Evolutionary conservation across 2,797 vertebrate genomes (phyloP), one percentile per base, ranked within the genome.

Genomic region (Enteromius anoplus): DNA sequence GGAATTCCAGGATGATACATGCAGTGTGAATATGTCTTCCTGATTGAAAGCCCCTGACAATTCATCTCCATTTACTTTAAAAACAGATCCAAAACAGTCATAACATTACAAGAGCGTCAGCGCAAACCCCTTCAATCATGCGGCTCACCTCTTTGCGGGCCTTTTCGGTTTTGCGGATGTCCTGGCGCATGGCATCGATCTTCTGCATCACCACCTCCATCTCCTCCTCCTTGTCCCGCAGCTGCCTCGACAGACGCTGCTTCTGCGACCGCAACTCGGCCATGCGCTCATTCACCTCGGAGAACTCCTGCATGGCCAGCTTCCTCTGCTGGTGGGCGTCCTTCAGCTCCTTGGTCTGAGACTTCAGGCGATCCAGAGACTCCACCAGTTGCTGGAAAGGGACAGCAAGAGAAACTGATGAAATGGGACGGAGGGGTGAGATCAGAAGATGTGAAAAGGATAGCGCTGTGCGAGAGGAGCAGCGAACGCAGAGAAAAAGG

Each of bases 221-320:
- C 92, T 99, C 97, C 26, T 99, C 98, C 87, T 98, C 97, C 58
- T 97, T 97, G 93, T 99, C 98, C 0, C 97, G 93, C 1, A 99
- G 95, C 65, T 98, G 97, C 2, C 98, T 97, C 5, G 96, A 94
- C 68, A 97, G 94, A 42, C 96, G 96, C 90, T 98, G 97, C 85
- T 98, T 99, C 73, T 97, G 95, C 1, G 97, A 96, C 45, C 96
- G 95, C 68, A 98, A 93, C 81, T 99, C 97, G 0, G 95, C 94
- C 96, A 96, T 94, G 86, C 95, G 94, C 89, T 99, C 98, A 0
- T 95, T 97, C 80, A 97, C 91, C 75, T 98, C 98, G 0, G 96
- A 97, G 89, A 96, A 96, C 92, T 99, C 97, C 90, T 98, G 96
- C 92, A 98, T 93, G 19, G 97, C 97, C 86, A 96, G 83, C 88